These are phyloP conservation scores for Watsonalla binaria DNA, from an alignment of 2,888 invertebrate species.

Conservation along the genomic window DNA sequence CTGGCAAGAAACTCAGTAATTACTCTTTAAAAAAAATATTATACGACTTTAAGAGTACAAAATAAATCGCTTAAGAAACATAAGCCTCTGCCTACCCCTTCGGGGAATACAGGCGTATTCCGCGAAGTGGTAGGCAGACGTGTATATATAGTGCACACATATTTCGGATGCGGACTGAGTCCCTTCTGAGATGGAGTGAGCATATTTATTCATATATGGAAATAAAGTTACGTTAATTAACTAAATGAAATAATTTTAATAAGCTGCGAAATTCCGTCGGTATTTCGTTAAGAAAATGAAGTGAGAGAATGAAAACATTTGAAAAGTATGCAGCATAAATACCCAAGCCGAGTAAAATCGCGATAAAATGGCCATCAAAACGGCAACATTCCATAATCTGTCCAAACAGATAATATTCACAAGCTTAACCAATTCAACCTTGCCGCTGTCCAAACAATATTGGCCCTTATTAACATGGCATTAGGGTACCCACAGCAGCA, in stretches of 20 bases:
- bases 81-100: no score
- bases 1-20: no score
- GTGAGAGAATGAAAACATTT: background rate
- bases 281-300: background rate
- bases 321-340: conserved; percentile 9
- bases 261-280: background rate
- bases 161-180: no score
- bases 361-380: conserved; percentile 46
- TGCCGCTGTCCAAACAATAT: conserved; percentile 26
- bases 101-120: no score
- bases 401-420: conserved; percentile 50
- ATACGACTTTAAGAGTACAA: no score
- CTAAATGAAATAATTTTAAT: background rate
- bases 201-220: background rate
- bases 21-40: no score
- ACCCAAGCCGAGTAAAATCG: conserved; percentile 29
- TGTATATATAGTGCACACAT: no score
- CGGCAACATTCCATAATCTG: conserved; percentile 54
- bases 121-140: no score
- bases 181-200: no score
- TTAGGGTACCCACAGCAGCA: conserved; percentile 35
- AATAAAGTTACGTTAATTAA: background rate
- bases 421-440: conserved; percentile 29
- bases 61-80: no score
- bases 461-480: conserved; percentile 30